Evolutionary conservation across 2,113 vertebrate genomes (phyloP), one percentile per base, ranked within the genome.

Genomic region (Aptenodytes patagonicus): DNA sequence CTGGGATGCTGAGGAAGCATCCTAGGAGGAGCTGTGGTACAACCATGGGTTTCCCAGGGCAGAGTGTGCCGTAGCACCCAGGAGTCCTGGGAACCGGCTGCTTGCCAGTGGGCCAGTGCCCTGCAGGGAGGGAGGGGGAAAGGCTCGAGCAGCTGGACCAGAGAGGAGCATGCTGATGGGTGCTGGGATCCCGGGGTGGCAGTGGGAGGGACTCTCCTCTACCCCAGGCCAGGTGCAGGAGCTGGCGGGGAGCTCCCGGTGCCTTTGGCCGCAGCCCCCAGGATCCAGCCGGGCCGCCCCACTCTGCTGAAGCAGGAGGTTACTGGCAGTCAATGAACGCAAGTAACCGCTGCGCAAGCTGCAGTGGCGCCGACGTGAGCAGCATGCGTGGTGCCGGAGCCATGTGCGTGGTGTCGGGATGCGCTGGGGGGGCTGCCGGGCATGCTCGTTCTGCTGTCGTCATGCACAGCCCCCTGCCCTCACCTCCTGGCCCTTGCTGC

Each of bases 241-340:
- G 58, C 57, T 26, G 78, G 12, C 2, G 2, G 31, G 58, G 49
- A 18, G 49, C 44, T 69, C 11, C 15, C 3, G 7, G 34, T 9
- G 83, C 44, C 46, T 32, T 10, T 42, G 91, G n/a, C 17, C 14
- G 0, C 81, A 72, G 32, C 66, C 68, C 84, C 65, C 55, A 2
- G 81, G 17, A 49, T 60, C 8, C 13, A 2, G 44, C 8, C 12
- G 1, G 20, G 85, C 61, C 1, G 28, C 21, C 38, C 42, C 2
- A 29, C 68, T 2, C 54, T 20, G 92, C 93, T 3, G 87, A 77
- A 55, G 75, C 95, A 7, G 95, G 88, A 95, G 97, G 97, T 98
- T 97, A 98, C 97, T 97, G 86, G 91, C 97, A 97, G 97, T 95
- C 97, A 97, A 91, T 96, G 97, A 97, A 97, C 97, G 95, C 28